Evolutionary conservation across 2,113 vertebrate species (phyloP).

Genomic region (Sminthopsis crassicaudata): DNA sequence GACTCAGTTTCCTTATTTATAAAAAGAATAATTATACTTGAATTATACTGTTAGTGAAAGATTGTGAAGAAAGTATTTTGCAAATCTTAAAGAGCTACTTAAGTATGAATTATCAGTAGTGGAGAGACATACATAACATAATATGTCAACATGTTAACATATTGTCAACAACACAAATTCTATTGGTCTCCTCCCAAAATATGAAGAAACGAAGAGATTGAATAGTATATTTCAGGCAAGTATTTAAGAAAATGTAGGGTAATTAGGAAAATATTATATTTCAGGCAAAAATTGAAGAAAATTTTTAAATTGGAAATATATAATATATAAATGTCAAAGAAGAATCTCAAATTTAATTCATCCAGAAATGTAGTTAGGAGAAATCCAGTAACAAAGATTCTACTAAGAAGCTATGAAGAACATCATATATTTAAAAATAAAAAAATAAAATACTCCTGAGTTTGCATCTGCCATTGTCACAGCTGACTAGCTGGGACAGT

Average conservation of each 20-base stretch:
- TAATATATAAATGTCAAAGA: neutral
- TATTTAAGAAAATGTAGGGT: neutral
- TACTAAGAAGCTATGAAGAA: neutral
- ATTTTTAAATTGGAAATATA: neutral
- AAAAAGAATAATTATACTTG: neutral
- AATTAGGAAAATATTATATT: neutral
- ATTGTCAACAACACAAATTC: neutral
- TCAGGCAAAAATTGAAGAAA: neutral
- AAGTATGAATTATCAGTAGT: too few relatives aligned
- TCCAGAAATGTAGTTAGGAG: neutral
- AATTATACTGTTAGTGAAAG: neutral
- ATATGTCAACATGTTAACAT: too few relatives aligned
- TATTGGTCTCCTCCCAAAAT: neutral
- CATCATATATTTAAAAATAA: neutral
- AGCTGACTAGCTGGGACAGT: neutral
- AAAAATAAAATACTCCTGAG: too few relatives aligned
- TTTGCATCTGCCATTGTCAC: too few relatives aligned
- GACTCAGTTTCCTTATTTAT: neutral
- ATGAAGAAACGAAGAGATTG: neutral
- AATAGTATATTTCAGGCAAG: neutral
- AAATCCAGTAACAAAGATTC: neutral
- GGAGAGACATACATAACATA: neutral
- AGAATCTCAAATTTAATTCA: neutral
- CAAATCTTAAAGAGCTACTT: neutral
- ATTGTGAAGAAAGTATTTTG: neutral